Evolutionary conservation across 2,113 vertebrate species (phyloP).

Genomic region (Uria aalge): DNA sequence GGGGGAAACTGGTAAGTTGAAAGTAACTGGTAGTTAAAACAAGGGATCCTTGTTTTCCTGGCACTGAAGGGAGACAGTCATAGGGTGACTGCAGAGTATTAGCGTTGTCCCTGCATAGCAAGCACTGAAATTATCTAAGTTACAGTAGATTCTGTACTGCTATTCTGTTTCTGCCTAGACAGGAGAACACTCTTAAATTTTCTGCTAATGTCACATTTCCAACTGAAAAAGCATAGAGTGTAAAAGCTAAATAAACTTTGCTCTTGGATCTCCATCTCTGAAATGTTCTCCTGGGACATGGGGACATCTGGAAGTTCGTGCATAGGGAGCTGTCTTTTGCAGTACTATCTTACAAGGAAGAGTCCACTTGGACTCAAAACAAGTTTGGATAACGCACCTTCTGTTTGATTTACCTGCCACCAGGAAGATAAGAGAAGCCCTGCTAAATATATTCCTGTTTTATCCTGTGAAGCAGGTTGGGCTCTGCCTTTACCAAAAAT

Average conservation of each 20-base stretch:
- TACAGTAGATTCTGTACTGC: neutral
- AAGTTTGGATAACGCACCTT: neutral
- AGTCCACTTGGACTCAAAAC: neutral
- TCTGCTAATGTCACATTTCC: neutral
- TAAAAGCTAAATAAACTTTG: neutral
- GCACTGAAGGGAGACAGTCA: neutral
- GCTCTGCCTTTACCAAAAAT: neutral
- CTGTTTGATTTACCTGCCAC: neutral
- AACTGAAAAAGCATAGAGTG: neutral
- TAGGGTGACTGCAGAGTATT: neutral
- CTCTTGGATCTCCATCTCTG: neutral
- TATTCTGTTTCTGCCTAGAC: neutral
- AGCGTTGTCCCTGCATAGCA: neutral
- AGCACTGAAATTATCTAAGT: neutral
- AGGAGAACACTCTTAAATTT: neutral
- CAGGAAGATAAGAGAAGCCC: neutral
- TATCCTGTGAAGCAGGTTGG: neutral
- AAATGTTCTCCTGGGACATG: neutral
- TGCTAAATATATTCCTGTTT: neutral
- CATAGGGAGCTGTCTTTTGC: neutral
- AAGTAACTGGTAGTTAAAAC: neutral
- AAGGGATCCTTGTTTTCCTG: neutral
- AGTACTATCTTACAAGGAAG: neutral
- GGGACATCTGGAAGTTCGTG: neutral
- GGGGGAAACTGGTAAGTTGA: constrained; percentile 90